Evolutionary conservation across 2,888 invertebrate species (phyloP).

Genomic region (Caenorhabditis virilis): DNA sequence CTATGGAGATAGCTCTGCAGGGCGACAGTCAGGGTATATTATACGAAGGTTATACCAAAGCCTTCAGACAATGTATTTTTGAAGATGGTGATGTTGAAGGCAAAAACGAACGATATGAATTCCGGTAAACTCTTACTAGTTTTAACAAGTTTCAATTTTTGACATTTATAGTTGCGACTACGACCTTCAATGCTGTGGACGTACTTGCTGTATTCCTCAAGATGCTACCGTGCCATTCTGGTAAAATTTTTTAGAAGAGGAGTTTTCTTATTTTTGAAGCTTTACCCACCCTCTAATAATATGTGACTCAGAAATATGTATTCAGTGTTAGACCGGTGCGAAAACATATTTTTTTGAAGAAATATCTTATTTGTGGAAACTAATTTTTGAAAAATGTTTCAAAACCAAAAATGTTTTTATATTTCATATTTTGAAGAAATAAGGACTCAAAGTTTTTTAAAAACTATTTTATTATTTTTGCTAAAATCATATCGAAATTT

Average conservation of each 20-base stretch:
- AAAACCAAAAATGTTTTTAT: too few relatives aligned
- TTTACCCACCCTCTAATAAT: not conserved
- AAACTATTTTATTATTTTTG: too few relatives aligned
- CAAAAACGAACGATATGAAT: slow-evolving; percentile 67
- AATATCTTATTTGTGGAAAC: too few relatives aligned
- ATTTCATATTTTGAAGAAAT: too few relatives aligned
- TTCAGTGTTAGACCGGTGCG: too few relatives aligned
- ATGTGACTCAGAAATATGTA: too few relatives aligned
- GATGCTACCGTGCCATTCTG: slow-evolving; percentile 61
- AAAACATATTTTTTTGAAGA: too few relatives aligned
- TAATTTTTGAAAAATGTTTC: too few relatives aligned
- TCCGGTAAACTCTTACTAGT: slow-evolving; percentile 41
- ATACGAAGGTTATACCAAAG: slow-evolving; percentile 66
- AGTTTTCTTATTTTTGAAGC: not conserved
- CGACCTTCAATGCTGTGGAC: slow-evolving; percentile 64
- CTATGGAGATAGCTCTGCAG: slow-evolving; percentile 64
- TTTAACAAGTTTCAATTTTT: slow-evolving; percentile 9
- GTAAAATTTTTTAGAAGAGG: slow-evolving; percentile 21
- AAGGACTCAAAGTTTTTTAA: too few relatives aligned
- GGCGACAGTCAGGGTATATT: slow-evolving; percentile 62
- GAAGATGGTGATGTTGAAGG: slow-evolving; percentile 65
- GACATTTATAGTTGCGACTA: slow-evolving; percentile 58
- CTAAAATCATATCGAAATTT: too few relatives aligned
- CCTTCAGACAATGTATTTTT: slow-evolving; percentile 65
- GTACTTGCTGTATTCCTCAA: slow-evolving; percentile 63